Evolutionary conservation across 2,113 vertebrate genomes (phyloP).

Genomic region (Sinocyclocheilus grahami): DNA sequence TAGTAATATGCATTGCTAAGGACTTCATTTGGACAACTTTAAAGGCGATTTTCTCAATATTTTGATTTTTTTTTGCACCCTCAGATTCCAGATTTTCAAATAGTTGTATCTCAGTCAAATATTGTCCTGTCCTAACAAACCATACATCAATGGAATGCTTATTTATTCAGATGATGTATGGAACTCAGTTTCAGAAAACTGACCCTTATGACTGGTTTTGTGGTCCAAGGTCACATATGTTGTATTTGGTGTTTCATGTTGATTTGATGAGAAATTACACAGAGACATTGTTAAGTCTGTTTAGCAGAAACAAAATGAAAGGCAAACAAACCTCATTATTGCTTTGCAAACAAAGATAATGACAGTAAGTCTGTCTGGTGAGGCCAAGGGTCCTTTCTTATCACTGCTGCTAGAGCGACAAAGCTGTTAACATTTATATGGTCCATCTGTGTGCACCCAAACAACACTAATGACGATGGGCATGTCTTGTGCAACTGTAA

Average conservation of each 20-base stretch:
- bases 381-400: constrained; percentile 19
- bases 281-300: neutral
- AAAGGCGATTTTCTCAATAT: no score
- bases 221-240: neutral
- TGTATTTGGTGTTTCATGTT: neutral
- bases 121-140: no score
- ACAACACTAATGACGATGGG: neutral
- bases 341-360: constrained; percentile 17
- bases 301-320: neutral
- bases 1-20: no score
- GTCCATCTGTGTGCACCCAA: neutral
- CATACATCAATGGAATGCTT: no score
- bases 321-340: neutral
- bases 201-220: no score
- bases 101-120: no score
- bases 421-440: neutral
- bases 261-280: neutral
- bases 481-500: neutral
- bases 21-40: no score
- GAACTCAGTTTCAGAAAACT: no score
- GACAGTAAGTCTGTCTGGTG: neutral
- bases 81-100: no score
- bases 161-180: no score
- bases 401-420: neutral
- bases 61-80: no score